Conservation (phyloP, 1,140 invertebrate genomes). For the Plodia interpunctella region DNA sequence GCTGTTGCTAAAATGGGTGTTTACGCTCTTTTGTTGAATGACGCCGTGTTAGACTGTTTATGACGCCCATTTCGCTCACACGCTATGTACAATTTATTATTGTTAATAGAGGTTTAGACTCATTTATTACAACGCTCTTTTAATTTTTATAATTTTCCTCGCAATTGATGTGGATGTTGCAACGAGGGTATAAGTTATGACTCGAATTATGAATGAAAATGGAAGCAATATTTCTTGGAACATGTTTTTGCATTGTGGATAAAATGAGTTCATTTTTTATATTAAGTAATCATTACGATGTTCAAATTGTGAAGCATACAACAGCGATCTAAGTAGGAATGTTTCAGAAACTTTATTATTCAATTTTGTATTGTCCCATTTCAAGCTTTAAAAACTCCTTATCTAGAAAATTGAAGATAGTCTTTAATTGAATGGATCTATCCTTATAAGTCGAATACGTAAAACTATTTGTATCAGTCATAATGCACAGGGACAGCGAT, state of each 20-base stretch:
- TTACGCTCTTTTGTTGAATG: neutral
- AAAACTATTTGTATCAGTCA: too few species aligned
- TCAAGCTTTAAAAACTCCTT: too few species aligned
- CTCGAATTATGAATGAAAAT: neutral
- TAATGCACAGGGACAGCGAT: too few species aligned
- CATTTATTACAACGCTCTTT: neutral
- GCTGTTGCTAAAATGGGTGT: neutral
- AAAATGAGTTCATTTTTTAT: neutral
- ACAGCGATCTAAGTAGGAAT: too few species aligned
- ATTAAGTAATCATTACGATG: too few species aligned
- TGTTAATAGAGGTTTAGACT: constrained; percentile 1
- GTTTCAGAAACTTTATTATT: too few species aligned
- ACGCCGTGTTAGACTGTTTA: neutral
- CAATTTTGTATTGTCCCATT: too few species aligned
- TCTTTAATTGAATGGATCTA: too few species aligned
- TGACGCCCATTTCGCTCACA: neutral
- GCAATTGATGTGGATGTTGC: neutral
- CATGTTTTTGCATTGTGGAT: neutral
- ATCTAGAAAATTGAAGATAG: too few species aligned
- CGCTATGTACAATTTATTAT: neutral
- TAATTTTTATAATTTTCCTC: neutral
- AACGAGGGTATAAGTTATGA: constrained; percentile 3
- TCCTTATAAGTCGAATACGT: too few species aligned
- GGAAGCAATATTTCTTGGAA: constrained; percentile 2
- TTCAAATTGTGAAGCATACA: too few species aligned